These are phyloP conservation scores for Solen grandis DNA, from an alignment of 1,140 invertebrate species.

Conservation along the genomic window DNA sequence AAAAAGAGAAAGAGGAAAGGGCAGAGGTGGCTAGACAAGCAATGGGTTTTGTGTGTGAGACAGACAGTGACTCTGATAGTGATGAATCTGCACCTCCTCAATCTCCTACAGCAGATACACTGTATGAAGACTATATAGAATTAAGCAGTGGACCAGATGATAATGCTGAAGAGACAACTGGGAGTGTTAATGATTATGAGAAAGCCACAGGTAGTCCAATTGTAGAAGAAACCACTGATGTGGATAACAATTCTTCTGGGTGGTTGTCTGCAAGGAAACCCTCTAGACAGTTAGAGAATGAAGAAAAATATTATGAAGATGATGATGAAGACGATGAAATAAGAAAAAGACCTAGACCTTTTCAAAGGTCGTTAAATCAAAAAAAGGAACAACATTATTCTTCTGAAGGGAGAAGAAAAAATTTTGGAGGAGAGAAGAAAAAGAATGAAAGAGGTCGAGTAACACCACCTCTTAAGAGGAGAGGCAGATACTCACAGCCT, in stretches of 20 bases:
- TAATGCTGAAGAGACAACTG: neutral
- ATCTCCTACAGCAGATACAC: neutral
- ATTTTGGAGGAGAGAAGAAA: too few relatives aligned
- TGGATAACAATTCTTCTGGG: neutral
- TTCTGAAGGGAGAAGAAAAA: too few relatives aligned
- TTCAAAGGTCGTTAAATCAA: too few relatives aligned
- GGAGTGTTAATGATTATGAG: neutral
- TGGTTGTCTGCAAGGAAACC: neutral
- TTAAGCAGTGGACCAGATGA: conserved; percentile 29
- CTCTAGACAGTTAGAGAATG: neutral
- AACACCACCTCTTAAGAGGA: too few relatives aligned
- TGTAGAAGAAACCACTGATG: neutral
- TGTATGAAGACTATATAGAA: conserved; percentile 52
- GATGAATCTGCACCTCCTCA: conserved; percentile 12
- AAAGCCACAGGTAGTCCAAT: neutral
- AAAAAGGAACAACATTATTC: too few relatives aligned
- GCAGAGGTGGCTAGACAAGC: conserved; percentile 41
- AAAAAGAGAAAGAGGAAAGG: conserved; percentile 40
- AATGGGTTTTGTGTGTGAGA: conserved; percentile 49
- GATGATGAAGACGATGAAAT: too few relatives aligned
- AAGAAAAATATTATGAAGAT: too few relatives aligned
- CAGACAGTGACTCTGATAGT: conserved; percentile 46
- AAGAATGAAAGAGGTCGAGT: too few relatives aligned
- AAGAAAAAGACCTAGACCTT: too few relatives aligned
- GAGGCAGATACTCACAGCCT: too few relatives aligned